Evolutionary conservation across 2,888 invertebrate genomes (phyloP).

Genomic region (Uloborus plumipes): DNA sequence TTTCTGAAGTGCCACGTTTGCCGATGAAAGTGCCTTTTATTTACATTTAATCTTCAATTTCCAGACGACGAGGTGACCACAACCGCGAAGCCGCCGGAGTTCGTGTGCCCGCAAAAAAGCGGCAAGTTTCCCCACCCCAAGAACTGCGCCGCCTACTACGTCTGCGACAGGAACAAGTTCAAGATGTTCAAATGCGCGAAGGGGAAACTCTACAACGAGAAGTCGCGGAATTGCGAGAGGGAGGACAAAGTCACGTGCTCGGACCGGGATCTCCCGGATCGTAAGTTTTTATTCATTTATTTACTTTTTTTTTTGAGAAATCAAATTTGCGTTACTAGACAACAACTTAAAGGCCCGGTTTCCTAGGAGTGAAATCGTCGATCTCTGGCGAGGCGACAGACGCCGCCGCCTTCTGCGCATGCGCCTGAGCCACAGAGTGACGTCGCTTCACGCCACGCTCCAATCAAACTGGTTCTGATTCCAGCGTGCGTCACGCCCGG

Average conservation of each 20-base stretch:
- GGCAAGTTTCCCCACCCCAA: conserved; percentile 44
- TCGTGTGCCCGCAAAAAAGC: conserved; percentile 38
- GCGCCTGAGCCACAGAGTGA: too few relatives aligned
- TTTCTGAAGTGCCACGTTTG: too few relatives aligned
- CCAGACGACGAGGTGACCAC: conserved; percentile 32
- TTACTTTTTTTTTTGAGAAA: too few relatives aligned
- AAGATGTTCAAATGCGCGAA: conserved; percentile 20
- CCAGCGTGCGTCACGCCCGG: too few relatives aligned
- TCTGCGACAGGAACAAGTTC: conserved; percentile 35
- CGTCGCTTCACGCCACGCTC: too few relatives aligned
- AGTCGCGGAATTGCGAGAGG: conserved; percentile 15
- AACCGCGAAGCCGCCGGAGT: conserved; percentile 28
- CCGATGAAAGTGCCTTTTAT: too few relatives aligned
- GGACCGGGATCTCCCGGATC: conserved; percentile 37
- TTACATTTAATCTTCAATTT: neutral
- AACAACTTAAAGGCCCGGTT: too few relatives aligned
- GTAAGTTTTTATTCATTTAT: conserved; percentile 18
- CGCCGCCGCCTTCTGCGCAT: too few relatives aligned
- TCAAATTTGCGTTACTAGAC: too few relatives aligned
- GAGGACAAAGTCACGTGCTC: conserved; percentile 45
- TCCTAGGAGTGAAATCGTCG: too few relatives aligned
- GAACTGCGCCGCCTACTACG: conserved; percentile 43
- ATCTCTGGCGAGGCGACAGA: too few relatives aligned
- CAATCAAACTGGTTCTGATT: too few relatives aligned
- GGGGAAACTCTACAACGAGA: conserved; percentile 39